phyloP scores from a whole-genome alignment of 1,140 invertebrate genomes.

The Drosophila bocki region DNA sequence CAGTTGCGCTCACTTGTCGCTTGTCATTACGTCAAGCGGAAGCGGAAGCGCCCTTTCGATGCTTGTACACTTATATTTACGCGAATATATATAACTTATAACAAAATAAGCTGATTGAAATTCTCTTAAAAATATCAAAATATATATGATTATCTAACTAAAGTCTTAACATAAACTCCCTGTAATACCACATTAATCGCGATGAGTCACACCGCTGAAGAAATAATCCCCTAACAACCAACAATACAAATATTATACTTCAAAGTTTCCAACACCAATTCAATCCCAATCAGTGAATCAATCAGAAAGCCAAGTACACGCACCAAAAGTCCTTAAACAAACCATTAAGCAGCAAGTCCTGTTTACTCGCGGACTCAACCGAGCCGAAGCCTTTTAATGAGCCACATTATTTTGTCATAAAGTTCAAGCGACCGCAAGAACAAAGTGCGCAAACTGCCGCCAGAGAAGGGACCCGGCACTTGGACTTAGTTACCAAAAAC shows the following conservation, averaged over 20 bases:
- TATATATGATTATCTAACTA: not conserved
- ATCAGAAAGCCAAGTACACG: constrained; percentile 22
- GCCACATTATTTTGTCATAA: constrained; percentile 59
- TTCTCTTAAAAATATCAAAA: not conserved
- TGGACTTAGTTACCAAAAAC: constrained; percentile 37
- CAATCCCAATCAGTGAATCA: constrained; percentile 24
- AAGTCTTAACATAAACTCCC: not conserved
- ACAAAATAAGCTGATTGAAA: not conserved
- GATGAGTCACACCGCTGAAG: not conserved
- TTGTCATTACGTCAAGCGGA: constrained; percentile 4
- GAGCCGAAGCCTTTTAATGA: constrained; percentile 46
- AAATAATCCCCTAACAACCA: constrained; percentile 9
- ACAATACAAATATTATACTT: constrained; percentile 6
- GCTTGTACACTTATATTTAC: not conserved
- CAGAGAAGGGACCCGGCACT: constrained; percentile 28
- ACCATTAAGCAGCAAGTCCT: constrained; percentile 42
- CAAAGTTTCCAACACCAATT: constrained; percentile 23
- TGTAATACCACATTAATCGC: not conserved
- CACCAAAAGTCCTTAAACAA: constrained; percentile 43
- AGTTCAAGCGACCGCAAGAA: constrained; percentile 72
- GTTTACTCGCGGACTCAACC: constrained; percentile 26
- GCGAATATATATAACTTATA: not conserved
- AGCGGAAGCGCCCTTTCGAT: not conserved
- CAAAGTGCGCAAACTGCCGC: constrained; percentile 49
- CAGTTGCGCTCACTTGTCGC: constrained; percentile 3